Base-by-base conservation (phyloP, 1,140 invertebrate species). In the Propsilocerus akamusi region DNA sequence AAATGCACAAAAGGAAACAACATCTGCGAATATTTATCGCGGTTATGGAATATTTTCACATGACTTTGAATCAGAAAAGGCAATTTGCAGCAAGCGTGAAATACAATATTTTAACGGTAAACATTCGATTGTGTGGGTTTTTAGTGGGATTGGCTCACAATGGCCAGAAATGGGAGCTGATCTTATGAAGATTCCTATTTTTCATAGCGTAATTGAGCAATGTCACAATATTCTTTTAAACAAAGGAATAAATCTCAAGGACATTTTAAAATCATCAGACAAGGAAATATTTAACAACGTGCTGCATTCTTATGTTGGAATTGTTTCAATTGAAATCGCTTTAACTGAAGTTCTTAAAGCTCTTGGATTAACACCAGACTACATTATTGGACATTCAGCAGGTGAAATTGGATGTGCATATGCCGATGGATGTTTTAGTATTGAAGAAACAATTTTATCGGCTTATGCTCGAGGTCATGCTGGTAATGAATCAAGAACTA, bases 71-170 rank as follows among this genome's bases (percentile, higher is more conserved):
- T 72, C 70, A 66, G 51, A 62, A 65, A 74, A 51, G 52, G 54
- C 64, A 3, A 63, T 70, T 2, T 55, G 64, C 0, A 28, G 70
- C 5, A 57, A 62, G 0, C 66, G 64, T 49, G 69, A 74, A 34
- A 64, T 75, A 12, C 66, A 75, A 47, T 72, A 76, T 61, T 80
- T 72, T 59, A 64, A 71, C 0, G 78, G 74, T 1, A 67, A 72
- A 6, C 62, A 53, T 11, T 84, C 86, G 14, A 68, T 95, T 0
- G 91, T 86, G 73, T 90, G 84, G 66, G 77, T 94, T 6, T 96
- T 89, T 67, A 83, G 88, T 53, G 89, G 89, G 47, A 89, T 95
- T 83, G 88, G 88, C 5, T 82, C 81, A 1, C 87, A 94, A 58
- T 94, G 89, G 88, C 60, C 74, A 24, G 78, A 83, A 41, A 91